Base-by-base conservation (phyloP, 2,113 vertebrate genomes). In the Barbus barbus region DNA sequence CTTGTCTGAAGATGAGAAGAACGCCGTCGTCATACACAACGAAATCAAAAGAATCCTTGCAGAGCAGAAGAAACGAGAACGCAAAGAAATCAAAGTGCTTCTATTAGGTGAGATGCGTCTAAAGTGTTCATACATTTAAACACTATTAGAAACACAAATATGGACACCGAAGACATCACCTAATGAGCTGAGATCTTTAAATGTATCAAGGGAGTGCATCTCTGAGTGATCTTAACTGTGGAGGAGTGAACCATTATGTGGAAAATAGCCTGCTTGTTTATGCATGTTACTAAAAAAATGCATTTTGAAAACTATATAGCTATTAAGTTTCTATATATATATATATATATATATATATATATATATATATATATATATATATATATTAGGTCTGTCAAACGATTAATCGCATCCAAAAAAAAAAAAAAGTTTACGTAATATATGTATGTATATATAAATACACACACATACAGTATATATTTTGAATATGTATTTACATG, bases 61-160 rank as follows among this genome's bases (percentile, higher is more conserved):
- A 28, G 89, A 94, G 0, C 95, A 97, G 90, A 96, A 96, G 89
- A 95, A 92, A 77, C 91, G 87, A 36, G 94, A 96, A 69, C 92
- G 91, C 0, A 91, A 74, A 26, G 95, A 96, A 84, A 92, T 98
- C 3, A 98, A 98, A 89, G 89, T 98, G 36, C 94, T 98, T 20
- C 88, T 98, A n/a, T 84, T 97, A 12, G 96, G 96, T 97, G 86
- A 95, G 93, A 67, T 67, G 0, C 22, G 46, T 63, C n/a, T 33
- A 5, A 75, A 18, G 1, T 31, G 14, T 67, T 69, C 8, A 46
- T 20, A 9, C 20, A 20, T 51, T 20, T 75, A 28, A 9, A 73
- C 3, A 18, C 28, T 9, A 33, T 3, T 31, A 33, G 20, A 56
- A 33, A 3, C 28, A 3, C 26, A 77, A 78, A 4, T 16, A 16